Base-by-base conservation (phyloP, 1,140 invertebrate species). In the Brachionus koreanus region DNA sequence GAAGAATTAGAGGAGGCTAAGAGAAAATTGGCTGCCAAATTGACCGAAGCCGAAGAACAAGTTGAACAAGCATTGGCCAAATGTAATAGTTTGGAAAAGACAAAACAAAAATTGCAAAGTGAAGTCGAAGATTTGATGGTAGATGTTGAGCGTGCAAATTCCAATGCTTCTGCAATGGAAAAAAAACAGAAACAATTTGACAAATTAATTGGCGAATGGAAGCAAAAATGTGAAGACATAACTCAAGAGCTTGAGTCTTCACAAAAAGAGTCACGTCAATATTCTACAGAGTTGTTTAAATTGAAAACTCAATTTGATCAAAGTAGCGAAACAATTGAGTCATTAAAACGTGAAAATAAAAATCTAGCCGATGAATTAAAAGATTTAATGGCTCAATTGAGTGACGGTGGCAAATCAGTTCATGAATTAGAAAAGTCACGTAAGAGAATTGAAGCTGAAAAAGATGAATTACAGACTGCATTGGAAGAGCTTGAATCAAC, bases 181-280 rank as follows among this genome's bases (percentile, higher is more conserved):
- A 99, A 99, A 94, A 98, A 98, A 91, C 96, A 98, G 90, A 98
- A 98, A 91, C 94, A 94, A 85, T 98, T 99, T 91, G 97, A 99
- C 91, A 98, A 98, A 90, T 96, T 98, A 89, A 95, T 99, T 88
- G 93, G 94, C 84, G 97, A 99, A 93, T 99, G 97, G 97, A 98
- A 98, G 90, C 93, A 97, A 89, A 98, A 98, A 91, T 95, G 96
- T 87, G 95, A 98, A 86, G 96, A 98, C 88, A 91, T 99, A 83
- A 94, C 95, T 84, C 93, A 94, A 85, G 97, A 99, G 90, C 91
- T 99, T 75, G 97, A 99, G 88, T 95, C 94, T 86, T 95, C 95
- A 87, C 97, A 99, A 90, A 97, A 98, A 90, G 97, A 99, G 90
- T 96, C 95, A 92, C 93, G 97, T 88, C 97, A 98, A 91, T 97